Conservation (phyloP, 2,113 vertebrate species). For the Burhinus bistriatus region DNA sequence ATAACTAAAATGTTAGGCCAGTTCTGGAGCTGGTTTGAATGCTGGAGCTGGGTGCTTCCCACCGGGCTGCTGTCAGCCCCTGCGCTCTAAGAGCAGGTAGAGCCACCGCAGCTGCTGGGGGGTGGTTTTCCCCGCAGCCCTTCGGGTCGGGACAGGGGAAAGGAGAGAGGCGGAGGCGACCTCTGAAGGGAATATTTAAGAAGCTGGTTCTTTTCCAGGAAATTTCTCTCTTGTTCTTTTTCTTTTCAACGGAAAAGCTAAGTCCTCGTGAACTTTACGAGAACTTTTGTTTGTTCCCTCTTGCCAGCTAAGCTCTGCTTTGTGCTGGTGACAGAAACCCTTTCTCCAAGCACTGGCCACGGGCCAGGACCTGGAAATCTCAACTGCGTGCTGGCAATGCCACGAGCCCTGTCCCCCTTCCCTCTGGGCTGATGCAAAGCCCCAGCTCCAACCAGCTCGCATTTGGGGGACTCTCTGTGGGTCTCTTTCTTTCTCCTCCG, state of each 20-base stretch:
- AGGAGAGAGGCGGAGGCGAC: background rate
- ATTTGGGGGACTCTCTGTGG: background rate
- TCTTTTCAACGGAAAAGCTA: background rate
- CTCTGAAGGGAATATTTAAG: background rate
- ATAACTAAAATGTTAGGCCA: rapidly evolving
- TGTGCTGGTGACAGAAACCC: constrained; percentile 36
- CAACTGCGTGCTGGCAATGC: background rate
- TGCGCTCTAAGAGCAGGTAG: background rate
- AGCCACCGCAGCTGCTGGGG: background rate
- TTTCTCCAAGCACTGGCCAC: background rate
- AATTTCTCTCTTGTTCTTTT: background rate
- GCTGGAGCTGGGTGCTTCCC: background rate
- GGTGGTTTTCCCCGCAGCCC: background rate
- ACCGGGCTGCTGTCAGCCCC: rapidly evolving
- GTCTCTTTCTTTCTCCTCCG: background rate
- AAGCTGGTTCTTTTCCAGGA: background rate
- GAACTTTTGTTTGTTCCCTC: background rate
- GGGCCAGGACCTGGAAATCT: background rate
- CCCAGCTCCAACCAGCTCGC: background rate
- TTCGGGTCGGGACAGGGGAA: background rate
- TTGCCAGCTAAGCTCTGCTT: background rate
- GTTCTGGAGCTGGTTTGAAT: rapidly evolving
- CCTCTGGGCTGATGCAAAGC: background rate
- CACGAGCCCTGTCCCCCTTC: background rate
- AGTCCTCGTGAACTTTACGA: background rate